phyloP scores from a whole-genome alignment of 2,113 vertebrate genomes.

The Trematomus loennbergii region DNA sequence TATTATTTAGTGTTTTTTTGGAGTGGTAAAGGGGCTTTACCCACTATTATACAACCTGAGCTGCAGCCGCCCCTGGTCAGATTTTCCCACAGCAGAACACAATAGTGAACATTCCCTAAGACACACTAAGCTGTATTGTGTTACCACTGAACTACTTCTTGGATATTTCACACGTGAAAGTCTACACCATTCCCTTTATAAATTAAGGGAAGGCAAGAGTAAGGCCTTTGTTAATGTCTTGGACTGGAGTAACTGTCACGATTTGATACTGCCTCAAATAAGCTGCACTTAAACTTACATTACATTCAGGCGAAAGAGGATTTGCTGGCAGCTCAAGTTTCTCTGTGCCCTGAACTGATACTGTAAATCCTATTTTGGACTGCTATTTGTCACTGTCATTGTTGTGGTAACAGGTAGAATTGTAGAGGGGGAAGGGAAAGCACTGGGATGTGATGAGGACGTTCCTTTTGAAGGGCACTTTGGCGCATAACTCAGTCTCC shows the following conservation, averaged over 20 bases:
- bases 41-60: neutral
- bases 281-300: constrained; percentile 59
- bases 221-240: constrained; percentile 7
- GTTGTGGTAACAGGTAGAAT: constrained; percentile 72
- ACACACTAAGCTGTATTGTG: neutral
- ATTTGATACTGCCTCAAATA: constrained; percentile 51
- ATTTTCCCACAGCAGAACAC: neutral
- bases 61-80: neutral
- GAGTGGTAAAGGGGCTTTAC: neutral
- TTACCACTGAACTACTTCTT: neutral
- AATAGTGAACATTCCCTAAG: constrained; percentile 2
- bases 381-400: constrained; percentile 72
- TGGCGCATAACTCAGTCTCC: constrained; percentile 23
- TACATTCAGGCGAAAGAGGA: constrained; percentile 61
- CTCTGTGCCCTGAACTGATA: constrained; percentile 53
- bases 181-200: constrained; percentile 1
- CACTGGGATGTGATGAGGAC: constrained; percentile 33
- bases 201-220: neutral
- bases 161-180: constrained; percentile 9
- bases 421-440: neutral
- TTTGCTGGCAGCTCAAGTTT: constrained; percentile 65
- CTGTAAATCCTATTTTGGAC: constrained; percentile 70
- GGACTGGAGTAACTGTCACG: constrained; percentile 13
- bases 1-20: too few species aligned
- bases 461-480: constrained; percentile 60